Base-by-base conservation (phyloP, 2,797 vertebrate species). In the Chelonia mydas region DNA sequence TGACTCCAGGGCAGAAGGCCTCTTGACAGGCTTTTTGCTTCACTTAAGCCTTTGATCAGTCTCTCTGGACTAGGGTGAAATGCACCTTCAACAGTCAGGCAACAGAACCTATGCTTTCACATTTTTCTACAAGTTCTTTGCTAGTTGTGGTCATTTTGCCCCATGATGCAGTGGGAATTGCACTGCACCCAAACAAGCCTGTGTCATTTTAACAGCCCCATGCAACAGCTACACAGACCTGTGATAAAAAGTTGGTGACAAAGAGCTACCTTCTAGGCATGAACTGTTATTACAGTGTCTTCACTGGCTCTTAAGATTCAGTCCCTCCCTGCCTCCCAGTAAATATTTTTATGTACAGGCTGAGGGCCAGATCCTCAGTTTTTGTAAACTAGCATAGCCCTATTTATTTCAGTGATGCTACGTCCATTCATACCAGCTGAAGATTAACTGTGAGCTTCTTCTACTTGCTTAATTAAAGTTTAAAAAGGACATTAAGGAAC, bases 41-140 rank as follows among this genome's bases (percentile, higher is more conserved):
- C 33, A 21, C 3, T 0, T 0, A 13, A 0, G 0, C 21, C 3
- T 3, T n/a, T 3, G 59, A 33, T 53, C 47, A 33, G n/a, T 41
- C 31, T 83, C 81, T 72, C 76, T 25, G 83, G 33, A 25, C 65
- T n/a, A 27, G 25, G 53, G 53, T 19, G 11, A 72, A 53, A 77
- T 68, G 15, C 53, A 49, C 77, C 33, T 23, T 3, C 33, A 21
- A 21, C n/a, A 0, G 0, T 50, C 33, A 74, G 54, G 45, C 31
- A 37, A 81, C 3, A 0, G 45, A 8, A 7, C 0, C 17, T 23
- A 68, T 4, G 3, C 5, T 77, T 92, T 33, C 55, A 13, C 25
- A 4, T 12, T 17, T 17, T 87, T 12, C 77, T 47, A 23, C 21
- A 41, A 78, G 59, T 57, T 93, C 89, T 51, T 77, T 49, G 27